phyloP scores from a whole-genome alignment of 2,797 vertebrate species.

The Dendrocincla tyrannina region DNA sequence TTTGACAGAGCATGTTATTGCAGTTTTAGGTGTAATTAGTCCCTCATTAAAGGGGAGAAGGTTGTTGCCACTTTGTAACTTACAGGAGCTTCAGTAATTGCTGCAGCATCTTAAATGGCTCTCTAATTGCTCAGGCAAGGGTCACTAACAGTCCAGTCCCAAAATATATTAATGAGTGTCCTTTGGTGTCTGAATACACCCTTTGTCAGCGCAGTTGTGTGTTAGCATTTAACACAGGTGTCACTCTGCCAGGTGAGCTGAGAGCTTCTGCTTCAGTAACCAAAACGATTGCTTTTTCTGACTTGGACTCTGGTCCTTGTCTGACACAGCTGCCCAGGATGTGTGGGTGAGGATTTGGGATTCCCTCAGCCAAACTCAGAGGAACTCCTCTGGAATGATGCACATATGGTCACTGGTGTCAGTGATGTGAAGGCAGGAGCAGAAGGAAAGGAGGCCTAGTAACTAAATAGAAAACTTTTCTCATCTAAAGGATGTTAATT shows the following conservation, averaged over 20 bases:
- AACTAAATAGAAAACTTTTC: background rate
- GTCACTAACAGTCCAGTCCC: background rate
- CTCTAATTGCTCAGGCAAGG: background rate
- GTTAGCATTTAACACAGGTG: background rate
- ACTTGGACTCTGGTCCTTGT: background rate
- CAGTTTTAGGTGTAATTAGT: background rate
- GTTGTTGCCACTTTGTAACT: background rate
- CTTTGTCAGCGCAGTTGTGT: background rate
- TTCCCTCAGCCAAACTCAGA: background rate
- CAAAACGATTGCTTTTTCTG: background rate
- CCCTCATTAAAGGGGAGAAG: background rate
- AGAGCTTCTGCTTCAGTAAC: background rate
- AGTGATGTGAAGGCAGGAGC: background rate
- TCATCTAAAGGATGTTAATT: background rate
- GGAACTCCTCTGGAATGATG: background rate
- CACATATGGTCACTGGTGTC: accelerated
- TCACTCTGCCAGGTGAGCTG: background rate
- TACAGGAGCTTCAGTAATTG: background rate
- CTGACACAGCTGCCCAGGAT: background rate
- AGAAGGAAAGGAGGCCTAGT: background rate
- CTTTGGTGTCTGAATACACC: background rate
- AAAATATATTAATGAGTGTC: background rate
- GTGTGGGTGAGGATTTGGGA: background rate
- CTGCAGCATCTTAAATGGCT: background rate
- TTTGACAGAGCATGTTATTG: background rate